Evolutionary conservation across 2,888 invertebrate genomes (phyloP).

Genomic region (Brenthis hecate): DNA sequence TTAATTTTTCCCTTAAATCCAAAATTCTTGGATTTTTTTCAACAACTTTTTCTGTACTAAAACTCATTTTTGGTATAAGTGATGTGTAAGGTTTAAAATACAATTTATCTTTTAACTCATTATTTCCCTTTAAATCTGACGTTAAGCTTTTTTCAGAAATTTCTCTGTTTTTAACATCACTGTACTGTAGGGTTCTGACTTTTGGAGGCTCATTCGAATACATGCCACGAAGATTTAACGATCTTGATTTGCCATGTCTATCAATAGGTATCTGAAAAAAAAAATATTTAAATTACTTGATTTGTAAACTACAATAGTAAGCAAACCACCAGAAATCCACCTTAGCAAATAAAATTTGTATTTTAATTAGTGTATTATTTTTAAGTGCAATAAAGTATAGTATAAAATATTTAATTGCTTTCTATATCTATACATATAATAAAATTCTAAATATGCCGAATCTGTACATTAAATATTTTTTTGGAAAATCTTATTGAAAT

Average conservation of each 20-base stretch:
- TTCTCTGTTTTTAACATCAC: constrained; percentile 54
- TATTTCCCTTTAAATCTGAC: constrained; percentile 54
- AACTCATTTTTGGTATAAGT: constrained; percentile 74
- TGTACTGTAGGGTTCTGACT: constrained; percentile 57
- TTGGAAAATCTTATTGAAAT: too few species aligned
- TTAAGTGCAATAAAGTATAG: background rate
- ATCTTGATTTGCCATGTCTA: constrained; percentile 71
- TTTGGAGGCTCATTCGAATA: constrained; percentile 62
- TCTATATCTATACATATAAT: too few species aligned
- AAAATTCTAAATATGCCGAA: too few species aligned
- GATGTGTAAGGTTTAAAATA: constrained; percentile 67
- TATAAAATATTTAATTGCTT: too few species aligned
- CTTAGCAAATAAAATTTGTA: too few species aligned
- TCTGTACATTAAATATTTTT: too few species aligned
- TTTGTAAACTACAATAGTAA: background rate
- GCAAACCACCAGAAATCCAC: too few species aligned
- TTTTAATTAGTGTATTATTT: too few species aligned
- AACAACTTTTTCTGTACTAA: constrained; percentile 68
- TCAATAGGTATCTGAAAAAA: constrained; percentile 75
- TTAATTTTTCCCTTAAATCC: constrained; percentile 73
- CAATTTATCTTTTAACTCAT: constrained; percentile 60
- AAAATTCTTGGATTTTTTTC: constrained; percentile 74
- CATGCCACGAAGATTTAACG: constrained; percentile 64
- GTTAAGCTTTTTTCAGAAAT: constrained; percentile 50
- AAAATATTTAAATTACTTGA: constrained; percentile 27